Base-by-base conservation (phyloP, 2,113 vertebrate genomes). In the Ifrita kowaldi region DNA sequence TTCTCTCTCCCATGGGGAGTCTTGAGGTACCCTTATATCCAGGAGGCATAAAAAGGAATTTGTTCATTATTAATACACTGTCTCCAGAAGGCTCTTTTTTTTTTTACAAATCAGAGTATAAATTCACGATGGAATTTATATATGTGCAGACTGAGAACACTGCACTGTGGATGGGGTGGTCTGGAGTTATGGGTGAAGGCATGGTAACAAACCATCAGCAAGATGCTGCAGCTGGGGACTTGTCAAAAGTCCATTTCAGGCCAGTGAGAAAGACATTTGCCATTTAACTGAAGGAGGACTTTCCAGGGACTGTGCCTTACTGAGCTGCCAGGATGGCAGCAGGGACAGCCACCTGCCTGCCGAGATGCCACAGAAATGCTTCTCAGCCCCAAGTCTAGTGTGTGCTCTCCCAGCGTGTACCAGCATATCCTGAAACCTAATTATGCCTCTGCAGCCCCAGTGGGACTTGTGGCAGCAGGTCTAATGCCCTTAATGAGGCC, bases 161-260 rank as follows among this genome's bases (percentile, higher is more conserved):
- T 0, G 1, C 44, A n/a, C 37, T 6, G 0, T 37, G 0, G 0
- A 13, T 49, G 35, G 47, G 22, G 23, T 52, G 30, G 35, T 30
- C 53, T 55, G 42, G 41, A 9, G 0, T 20, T 70, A 32, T 0
- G 2, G 68, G 27, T 1, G 1, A 84, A 64, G 56, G 42, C 28
- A 56, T 9, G 21, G 56, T 27, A 78, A 86, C 41, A 78, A 94
- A 37, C 49, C 62, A 79, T 62, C 50, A 63, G 5, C 22, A 41
- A 60, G 30, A 32, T 27, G 16, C 47, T 47, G 64, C 2, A 7
- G 50, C 44, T 67, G 63, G 30, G 21, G 12, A 33, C 52, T 32
- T 23, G 32, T 56, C 49, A 60, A 55, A 37, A 80, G 9, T 23
- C 32, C 65, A 9, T 33, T 71, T 83, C 60, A 67, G 76, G 75